These are phyloP conservation scores for Anthonomus grandis DNA, from an alignment of 1,140 invertebrate species.

Conservation along the genomic window DNA sequence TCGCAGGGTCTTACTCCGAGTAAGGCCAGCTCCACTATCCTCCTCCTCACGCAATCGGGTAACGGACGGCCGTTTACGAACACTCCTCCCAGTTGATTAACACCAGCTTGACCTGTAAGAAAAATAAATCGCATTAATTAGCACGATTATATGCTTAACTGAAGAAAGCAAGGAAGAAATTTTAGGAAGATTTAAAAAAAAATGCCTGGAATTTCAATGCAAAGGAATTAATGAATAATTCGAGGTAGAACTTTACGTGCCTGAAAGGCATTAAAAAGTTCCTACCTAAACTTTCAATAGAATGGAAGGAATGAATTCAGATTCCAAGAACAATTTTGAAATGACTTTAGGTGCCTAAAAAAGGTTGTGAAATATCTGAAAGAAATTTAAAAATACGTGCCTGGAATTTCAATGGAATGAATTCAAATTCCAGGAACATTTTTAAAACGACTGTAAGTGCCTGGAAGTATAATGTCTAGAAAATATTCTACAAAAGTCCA, in stretches of 20 bases:
- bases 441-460: too few relatives aligned
- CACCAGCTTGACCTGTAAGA: slow-evolving; percentile 82
- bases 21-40: slow-evolving; percentile 90
- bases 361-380: too few relatives aligned
- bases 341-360: too few relatives aligned
- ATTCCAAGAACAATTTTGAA: too few relatives aligned
- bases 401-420: too few relatives aligned
- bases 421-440: too few relatives aligned
- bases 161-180: neutral
- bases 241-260: neutral
- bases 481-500: too few relatives aligned
- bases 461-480: too few relatives aligned
- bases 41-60: slow-evolving; percentile 87
- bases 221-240: neutral
- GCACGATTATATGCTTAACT: neutral
- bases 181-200: neutral
- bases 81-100: slow-evolving; percentile 93
- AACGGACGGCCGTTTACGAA: slow-evolving; percentile 95
- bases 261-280: too few relatives aligned
- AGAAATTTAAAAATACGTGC: too few relatives aligned
- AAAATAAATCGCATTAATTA: slow-evolving; percentile 7
- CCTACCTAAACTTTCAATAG: too few relatives aligned
- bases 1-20: slow-evolving; percentile 92
- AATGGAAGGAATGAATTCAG: too few relatives aligned
- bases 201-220: neutral